A percentile compares a stretch with the other conserved stretches of the same genome.
phyloP scores from a whole-genome alignment of 2,797 vertebrate species.

The Centroberyx gerrardi region DNA sequence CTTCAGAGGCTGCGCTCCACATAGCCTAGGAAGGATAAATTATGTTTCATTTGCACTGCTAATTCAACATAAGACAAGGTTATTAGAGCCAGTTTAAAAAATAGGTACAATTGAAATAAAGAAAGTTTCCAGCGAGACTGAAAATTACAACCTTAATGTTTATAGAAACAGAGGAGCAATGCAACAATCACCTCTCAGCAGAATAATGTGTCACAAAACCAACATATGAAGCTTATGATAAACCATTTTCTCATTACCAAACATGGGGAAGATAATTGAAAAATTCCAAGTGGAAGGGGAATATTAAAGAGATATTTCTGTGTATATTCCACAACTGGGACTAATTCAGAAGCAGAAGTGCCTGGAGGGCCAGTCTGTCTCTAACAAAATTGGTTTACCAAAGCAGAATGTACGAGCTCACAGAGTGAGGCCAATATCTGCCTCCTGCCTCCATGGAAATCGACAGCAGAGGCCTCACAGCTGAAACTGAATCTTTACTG shows the following conservation, averaged over 20 bases:
- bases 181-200: constrained; percentile 48
- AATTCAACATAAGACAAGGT: constrained; percentile 67
- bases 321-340: constrained; percentile 80
- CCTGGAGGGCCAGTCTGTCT: constrained; percentile 81
- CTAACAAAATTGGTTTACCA: constrained; percentile 81
- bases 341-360: constrained; percentile 81
- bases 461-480: constrained; percentile 63
- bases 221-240: constrained; percentile 73
- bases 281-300: constrained; percentile 77
- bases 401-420: constrained; percentile 70
- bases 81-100: constrained; percentile 41
- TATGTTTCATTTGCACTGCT: constrained; percentile 60
- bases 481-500: constrained; percentile 63
- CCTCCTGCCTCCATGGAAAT: constrained; percentile 74
- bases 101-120: constrained; percentile 56
- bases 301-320: constrained; percentile 82
- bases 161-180: constrained; percentile 42
- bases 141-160: constrained; percentile 65
- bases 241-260: constrained; percentile 80
- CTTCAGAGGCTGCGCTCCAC: constrained; percentile 47
- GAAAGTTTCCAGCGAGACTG: constrained; percentile 39
- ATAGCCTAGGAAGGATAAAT: constrained; percentile 55
- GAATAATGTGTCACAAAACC: constrained; percentile 71
- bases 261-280: constrained; percentile 80
- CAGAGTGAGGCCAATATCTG: constrained; percentile 67